These are phyloP conservation scores for Pteruthius melanotis DNA, from an alignment of 2,113 vertebrate genomes.

Conservation along the genomic window DNA sequence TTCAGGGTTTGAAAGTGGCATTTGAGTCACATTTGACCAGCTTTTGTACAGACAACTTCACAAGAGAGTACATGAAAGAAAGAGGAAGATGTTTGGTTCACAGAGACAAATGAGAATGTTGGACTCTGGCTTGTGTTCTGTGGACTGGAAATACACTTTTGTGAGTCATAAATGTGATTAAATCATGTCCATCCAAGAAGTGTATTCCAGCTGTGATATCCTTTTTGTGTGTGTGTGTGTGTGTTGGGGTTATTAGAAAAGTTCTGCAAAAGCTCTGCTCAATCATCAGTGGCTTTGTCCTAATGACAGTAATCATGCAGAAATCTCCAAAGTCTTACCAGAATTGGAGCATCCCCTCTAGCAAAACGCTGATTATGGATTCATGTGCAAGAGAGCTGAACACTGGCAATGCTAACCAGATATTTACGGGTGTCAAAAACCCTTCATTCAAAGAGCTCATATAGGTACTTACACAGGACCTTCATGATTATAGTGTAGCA, in stretches of 20 bases:
- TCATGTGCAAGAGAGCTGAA: not conserved
- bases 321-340: not conserved
- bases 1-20: not conserved
- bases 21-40: accelerated
- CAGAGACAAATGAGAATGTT: not conserved
- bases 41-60: not conserved
- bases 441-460: not conserved
- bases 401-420: not conserved
- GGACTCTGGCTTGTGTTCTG: not conserved
- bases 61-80: not conserved
- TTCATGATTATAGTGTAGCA: not conserved
- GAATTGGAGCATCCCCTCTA: not conserved
- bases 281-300: not conserved
- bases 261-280: not conserved
- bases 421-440: not conserved
- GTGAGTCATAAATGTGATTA: not conserved
- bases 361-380: not conserved
- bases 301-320: not conserved
- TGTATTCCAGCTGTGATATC: not conserved
- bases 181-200: not conserved
- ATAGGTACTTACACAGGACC: not conserved
- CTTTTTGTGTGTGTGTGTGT: not conserved
- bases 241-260: not conserved
- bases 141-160: not conserved
- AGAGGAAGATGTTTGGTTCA: not conserved